These are phyloP conservation scores for Drosophila varians DNA, from an alignment of 1,140 invertebrate genomes.

Conservation along the genomic window DNA sequence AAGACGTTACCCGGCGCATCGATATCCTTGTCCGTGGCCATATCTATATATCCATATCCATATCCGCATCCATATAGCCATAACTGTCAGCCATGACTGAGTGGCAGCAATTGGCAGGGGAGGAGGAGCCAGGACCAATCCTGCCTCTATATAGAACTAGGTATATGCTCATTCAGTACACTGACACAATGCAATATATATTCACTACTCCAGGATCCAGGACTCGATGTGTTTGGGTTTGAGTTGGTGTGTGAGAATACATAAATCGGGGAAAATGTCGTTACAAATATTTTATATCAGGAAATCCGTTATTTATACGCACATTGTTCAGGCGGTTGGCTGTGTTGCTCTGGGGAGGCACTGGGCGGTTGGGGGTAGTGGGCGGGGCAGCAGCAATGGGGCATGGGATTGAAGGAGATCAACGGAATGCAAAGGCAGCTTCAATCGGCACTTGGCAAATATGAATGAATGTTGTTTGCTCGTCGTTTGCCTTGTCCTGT, in stretches of 20 bases:
- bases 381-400: background rate
- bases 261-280: slow-evolving; percentile 76
- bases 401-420: slow-evolving; percentile 27
- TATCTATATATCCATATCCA: slow-evolving; percentile 40
- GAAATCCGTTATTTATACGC: slow-evolving; percentile 81
- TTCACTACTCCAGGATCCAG: slow-evolving; percentile 2
- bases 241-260: slow-evolving; percentile 22
- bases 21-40: slow-evolving; percentile 19
- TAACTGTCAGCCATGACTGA: slow-evolving; percentile 62
- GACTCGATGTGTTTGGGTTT: background rate
- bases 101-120: slow-evolving; percentile 54
- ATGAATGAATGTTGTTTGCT: slow-evolving; percentile 80
- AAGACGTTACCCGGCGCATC: slow-evolving; percentile 59
- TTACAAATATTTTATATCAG: slow-evolving; percentile 81
- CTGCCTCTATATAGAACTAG: slow-evolving; percentile 17
- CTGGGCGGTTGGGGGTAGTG: slow-evolving; percentile 4
- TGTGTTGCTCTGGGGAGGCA: no score
- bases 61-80: slow-evolving; percentile 56
- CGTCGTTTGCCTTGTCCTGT: slow-evolving; percentile 39
- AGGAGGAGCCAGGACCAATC: slow-evolving; percentile 7
- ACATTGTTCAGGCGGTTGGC: slow-evolving; percentile 53
- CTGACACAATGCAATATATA: slow-evolving; percentile 37
- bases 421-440: slow-evolving; percentile 47
- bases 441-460: slow-evolving; percentile 71
- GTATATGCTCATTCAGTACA: slow-evolving; percentile 29